Base-by-base conservation (phyloP, 2,797 vertebrate species). In the Neopelma chrysocephalum region DNA sequence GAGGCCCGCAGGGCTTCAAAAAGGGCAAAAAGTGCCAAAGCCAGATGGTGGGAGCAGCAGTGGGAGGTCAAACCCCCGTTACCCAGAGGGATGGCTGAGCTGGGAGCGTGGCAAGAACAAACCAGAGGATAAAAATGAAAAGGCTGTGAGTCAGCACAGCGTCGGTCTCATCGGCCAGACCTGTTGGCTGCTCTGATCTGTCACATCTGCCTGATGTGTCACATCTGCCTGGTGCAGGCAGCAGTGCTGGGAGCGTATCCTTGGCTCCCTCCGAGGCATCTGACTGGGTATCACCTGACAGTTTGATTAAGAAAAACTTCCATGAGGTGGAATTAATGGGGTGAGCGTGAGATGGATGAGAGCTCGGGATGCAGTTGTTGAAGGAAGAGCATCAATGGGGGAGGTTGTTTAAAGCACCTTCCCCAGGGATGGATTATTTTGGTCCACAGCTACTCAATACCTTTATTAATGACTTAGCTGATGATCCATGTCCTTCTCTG, bases 381-480 rank as follows among this genome's bases (percentile, higher is more conserved):
- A 47, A 76, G 85, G 64, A 80, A 40, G 58, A 43, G 6, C 40
- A 51, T 40, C 81, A 51, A 17, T 57, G 76, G n/a, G 64, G 56
- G 60, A 62, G 62, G 66, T 12, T 76, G 54, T 42, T 91, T 21
- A 16, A 20, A 58, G 85, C 64, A 69, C 38, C 38, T 32, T 45
- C 89, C 76, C 80, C 50, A 34, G 79, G 82, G 87, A 75, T 48
- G 45, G 76, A 65, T 95, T 81, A 43, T 77, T 93, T 90, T n/a
- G 26, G 48, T 68, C 36, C 34, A 42, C 68, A 76, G 91, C 87
- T 60, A 38, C 83, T 93, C 75, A 47, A 75, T 65, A 32, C 45
- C 83, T 96, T 56, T 54, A 85, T 82, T 68, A 82, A 91, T 10
- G 69, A 26, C 75, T 68, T 61, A 57, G 82, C 68, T 89, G 79